Evolutionary conservation across 2,797 vertebrate species (phyloP), one percentile per base, ranked within the genome.

Genomic region (Gouania willdenowi): DNA sequence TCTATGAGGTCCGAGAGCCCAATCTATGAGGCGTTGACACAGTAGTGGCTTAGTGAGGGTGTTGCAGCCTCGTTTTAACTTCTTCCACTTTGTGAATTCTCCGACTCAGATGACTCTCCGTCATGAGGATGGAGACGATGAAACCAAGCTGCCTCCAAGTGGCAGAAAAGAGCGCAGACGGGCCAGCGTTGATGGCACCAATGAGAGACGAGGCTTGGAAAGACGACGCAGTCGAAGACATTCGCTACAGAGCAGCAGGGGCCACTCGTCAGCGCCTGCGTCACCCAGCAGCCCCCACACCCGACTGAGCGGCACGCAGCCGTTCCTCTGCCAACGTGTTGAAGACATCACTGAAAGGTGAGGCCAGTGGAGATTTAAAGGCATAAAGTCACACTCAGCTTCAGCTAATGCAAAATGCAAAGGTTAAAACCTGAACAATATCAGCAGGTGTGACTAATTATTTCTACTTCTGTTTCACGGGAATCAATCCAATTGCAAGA

Each of bases 151-250:
- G 1, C 89, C 91, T 17, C 85, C 84, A 1, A 88, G 81, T 0
- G 90, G 86, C 11, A 75, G 90, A 11, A 94, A 88, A 47, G 93
- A 94, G 14, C 87, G 93, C 7, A 75, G 94, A 6, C 86, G 94
- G 12, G 88, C 92, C 48, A 97, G 94, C 1, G 66, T 95, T 0
- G 91, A 91, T 0, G 91, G 91, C 0, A 60, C 77, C 1, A 84
- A 72, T 0, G 94, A 95, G 51, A 87, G 75, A 20, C 77, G 87
- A 14, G 92, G 93, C 19, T 72, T 94, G 30, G 93, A 96, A 72
- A 90, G 95, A 9, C 84, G 94, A 21, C 87, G 94, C 42, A 98
- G 95, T 78, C 91, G 94, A 38, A 87, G 96, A 61, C 95, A 98
- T 75, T 97, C 94, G 0, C 86, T 92, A 5, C 94, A 97, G 71